Evolutionary conservation across 1,140 invertebrate genomes (phyloP).

Genomic region (Drosophila ercepeae): DNA sequence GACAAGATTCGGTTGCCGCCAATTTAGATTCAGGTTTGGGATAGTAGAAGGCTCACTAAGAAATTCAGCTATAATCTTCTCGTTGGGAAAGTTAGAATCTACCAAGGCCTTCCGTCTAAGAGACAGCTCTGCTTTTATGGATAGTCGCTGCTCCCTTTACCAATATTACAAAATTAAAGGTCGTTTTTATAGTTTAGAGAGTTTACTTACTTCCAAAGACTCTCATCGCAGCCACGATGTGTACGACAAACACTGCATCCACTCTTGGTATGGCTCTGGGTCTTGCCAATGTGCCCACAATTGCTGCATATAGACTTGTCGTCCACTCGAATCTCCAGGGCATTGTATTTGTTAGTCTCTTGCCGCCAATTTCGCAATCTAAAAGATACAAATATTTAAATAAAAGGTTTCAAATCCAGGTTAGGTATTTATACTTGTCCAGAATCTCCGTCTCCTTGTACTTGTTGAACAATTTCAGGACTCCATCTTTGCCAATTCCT

Average conservation of each 20-base stretch:
- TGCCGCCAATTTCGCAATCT: constrained; percentile 87
- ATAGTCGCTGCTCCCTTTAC: constrained; percentile 85
- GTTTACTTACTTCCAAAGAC: constrained; percentile 86
- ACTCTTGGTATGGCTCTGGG: constrained; percentile 86
- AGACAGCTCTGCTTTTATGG: constrained; percentile 88
- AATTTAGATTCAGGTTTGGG: constrained; percentile 85
- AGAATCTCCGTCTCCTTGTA: constrained; percentile 87
- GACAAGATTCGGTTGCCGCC: constrained; percentile 88
- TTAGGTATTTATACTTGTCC: constrained; percentile 84
- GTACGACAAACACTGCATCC: constrained; percentile 88
- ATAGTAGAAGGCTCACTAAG: constrained; percentile 85
- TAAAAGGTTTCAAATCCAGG: background rate
- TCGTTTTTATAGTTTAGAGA: constrained; percentile 6
- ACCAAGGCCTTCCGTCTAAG: constrained; percentile 88
- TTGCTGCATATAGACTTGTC: constrained; percentile 87
- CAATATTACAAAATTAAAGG: background rate
- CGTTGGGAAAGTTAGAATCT: constrained; percentile 88
- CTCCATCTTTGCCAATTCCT: constrained; percentile 92
- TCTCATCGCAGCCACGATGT: constrained; percentile 85
- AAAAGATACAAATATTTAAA: background rate
- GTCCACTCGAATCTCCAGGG: constrained; percentile 84
- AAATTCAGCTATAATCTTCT: constrained; percentile 91
- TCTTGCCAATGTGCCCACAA: constrained; percentile 88
- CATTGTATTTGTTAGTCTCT: constrained; percentile 85
- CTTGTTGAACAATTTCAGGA: constrained; percentile 89